phyloP scores from a whole-genome alignment of 1,140 invertebrate genomes.

The Bombus soroeensis region DNA sequence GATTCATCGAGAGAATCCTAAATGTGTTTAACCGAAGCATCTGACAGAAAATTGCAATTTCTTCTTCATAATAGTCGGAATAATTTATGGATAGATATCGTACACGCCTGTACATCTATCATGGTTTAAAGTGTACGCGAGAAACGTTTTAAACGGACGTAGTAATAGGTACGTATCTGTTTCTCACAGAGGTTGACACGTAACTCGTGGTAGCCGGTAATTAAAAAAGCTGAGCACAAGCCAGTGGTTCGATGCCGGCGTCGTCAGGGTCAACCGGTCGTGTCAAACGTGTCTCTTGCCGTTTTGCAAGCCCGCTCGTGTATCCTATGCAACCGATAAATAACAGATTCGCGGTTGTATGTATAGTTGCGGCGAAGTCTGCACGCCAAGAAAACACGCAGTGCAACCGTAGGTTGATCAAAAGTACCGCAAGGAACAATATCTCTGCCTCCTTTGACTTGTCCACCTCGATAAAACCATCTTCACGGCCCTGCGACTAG shows the following conservation, averaged over 20 bases:
- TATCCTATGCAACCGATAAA: slow-evolving; percentile 47
- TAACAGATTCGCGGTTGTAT: slow-evolving; percentile 48
- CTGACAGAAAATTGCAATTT: background rate
- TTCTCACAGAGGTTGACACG: background rate
- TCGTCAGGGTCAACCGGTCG: slow-evolving; percentile 50
- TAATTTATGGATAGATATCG: slow-evolving; percentile 8
- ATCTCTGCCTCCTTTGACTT: background rate
- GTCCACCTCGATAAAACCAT: background rate
- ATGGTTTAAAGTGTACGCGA: background rate
- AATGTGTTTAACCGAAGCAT: background rate
- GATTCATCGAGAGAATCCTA: background rate
- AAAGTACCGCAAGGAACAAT: slow-evolving; percentile 62
- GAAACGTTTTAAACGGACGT: slow-evolving; percentile 18
- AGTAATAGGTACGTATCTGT: slow-evolving; percentile 19
- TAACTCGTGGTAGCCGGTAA: slow-evolving; percentile 6
- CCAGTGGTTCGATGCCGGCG: slow-evolving; percentile 20
- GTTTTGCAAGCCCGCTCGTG: slow-evolving; percentile 21
- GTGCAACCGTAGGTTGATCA: slow-evolving; percentile 9
- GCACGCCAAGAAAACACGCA: slow-evolving; percentile 29
- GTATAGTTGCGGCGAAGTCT: slow-evolving; percentile 16
- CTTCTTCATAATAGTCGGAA: background rate
- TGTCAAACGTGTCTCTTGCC: slow-evolving; percentile 32
- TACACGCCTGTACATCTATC: background rate
- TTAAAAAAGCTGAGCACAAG: slow-evolving; percentile 18
- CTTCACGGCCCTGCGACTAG: background rate